A percentile compares a stretch with the other conserved stretches of the same genome.
These are phyloP conservation scores for Lordiphosa stackelbergi DNA, from an alignment of 1,140 invertebrate species.

Conservation along the genomic window DNA sequence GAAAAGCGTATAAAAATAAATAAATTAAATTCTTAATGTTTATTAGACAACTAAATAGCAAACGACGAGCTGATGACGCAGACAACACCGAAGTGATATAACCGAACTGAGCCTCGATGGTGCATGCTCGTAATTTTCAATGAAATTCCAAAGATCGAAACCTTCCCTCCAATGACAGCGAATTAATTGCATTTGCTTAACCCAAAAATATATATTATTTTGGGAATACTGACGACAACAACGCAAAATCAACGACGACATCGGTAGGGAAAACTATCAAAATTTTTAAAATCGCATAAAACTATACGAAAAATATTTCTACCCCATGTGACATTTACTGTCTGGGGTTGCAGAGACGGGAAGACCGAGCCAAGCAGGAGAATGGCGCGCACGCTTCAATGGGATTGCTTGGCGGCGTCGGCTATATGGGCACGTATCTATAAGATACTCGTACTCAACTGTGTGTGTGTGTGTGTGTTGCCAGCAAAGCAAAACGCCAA, in stretches of 20 bases:
- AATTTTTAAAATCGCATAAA: constrained; percentile 10
- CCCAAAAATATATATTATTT: constrained; percentile 39
- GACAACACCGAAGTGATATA: constrained; percentile 27
- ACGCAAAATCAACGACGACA: constrained; percentile 24
- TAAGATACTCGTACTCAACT: constrained; percentile 24
- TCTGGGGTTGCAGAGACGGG: background rate
- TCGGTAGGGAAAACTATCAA: constrained; percentile 1
- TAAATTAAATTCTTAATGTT: constrained; percentile 70
- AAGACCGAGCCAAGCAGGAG: background rate
- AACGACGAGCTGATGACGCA: constrained; percentile 7
- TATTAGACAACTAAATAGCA: constrained; percentile 65
- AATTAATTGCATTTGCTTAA: constrained; percentile 47
- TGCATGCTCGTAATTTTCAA: constrained; percentile 7
- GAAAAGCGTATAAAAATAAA: constrained; percentile 45
- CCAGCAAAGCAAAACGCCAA: constrained; percentile 66
- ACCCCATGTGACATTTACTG: constrained; percentile 45
- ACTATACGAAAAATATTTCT: background rate
- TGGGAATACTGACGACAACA: constrained; percentile 40
- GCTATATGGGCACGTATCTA: constrained; percentile 37
- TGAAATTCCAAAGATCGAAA: constrained; percentile 18
- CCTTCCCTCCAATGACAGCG: constrained; percentile 35
- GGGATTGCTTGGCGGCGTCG: constrained; percentile 29
- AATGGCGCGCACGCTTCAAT: constrained; percentile 35
- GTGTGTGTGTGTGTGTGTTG: constrained; percentile 40
- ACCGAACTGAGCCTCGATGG: constrained; percentile 17